Percentiles rank a stretch among this genome's conserved stretches.
These are phyloP conservation scores for Lycophotia porphyrea DNA, from an alignment of 2,888 invertebrate genomes.

Conservation along the genomic window DNA sequence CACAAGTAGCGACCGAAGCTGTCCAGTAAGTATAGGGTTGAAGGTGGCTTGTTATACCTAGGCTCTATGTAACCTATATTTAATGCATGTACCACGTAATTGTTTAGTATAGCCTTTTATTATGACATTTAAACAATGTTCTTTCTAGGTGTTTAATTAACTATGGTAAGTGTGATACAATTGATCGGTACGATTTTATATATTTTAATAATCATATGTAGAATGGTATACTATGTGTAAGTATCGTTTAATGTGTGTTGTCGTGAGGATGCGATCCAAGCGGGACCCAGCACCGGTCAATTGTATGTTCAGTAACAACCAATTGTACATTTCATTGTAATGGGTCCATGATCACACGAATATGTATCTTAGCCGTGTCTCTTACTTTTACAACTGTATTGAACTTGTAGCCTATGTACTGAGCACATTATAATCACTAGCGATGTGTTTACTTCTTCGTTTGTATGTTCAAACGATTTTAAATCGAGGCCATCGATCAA, in stretches of 20 bases:
- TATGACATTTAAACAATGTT: conserved; percentile 72
- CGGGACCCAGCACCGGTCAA: conserved; percentile 74
- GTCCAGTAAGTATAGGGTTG: conserved; percentile 74
- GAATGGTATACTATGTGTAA: conserved; percentile 48
- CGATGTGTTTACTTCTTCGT: conserved; percentile 63
- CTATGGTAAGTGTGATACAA: conserved; percentile 75
- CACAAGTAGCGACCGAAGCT: conserved; percentile 67
- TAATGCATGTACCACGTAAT: conserved; percentile 77
- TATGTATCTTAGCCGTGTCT: conserved; percentile 52
- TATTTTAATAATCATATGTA: conserved; percentile 55
- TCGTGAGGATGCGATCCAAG: conserved; percentile 58
- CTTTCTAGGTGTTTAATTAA: conserved; percentile 75
- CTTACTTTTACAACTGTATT: conserved; percentile 58
- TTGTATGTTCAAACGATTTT: conserved; percentile 78
- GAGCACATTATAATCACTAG: conserved; percentile 52
- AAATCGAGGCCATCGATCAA: conserved; percentile 88
- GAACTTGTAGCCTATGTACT: conserved; percentile 61
- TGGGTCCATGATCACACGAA: conserved; percentile 78
- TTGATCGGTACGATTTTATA: conserved; percentile 74
- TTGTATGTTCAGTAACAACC: conserved; percentile 75
- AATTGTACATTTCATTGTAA: conserved; percentile 89
- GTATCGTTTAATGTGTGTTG: conserved; percentile 46
- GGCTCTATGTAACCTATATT: conserved; percentile 76
- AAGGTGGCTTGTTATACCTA: conserved; percentile 78
- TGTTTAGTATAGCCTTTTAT: conserved; percentile 77